A percentile compares a stretch with the other conserved stretches of the same genome.
Evolutionary conservation across 2,113 vertebrate species (phyloP).

Genomic region (Natator depressus): DNA sequence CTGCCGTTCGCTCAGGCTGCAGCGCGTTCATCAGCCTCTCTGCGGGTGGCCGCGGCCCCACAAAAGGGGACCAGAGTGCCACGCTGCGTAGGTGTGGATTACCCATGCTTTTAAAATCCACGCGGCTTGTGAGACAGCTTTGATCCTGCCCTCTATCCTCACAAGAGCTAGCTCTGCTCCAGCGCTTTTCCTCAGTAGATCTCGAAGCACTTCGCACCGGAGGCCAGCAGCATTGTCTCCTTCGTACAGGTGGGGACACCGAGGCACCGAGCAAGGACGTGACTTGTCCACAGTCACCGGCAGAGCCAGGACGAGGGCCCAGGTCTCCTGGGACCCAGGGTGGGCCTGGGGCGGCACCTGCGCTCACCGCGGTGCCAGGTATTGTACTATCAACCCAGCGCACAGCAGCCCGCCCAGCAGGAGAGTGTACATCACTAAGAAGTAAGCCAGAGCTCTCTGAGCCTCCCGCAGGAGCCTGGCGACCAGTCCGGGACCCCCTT

Average conservation of each 20-base stretch:
- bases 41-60: too few relatives aligned
- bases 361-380: not conserved
- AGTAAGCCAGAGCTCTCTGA: not conserved
- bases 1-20: not conserved
- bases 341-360: not conserved
- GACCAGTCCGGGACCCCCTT: not conserved
- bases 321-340: not conserved
- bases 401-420: slow-evolving; percentile 9
- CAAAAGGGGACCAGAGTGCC: too few relatives aligned
- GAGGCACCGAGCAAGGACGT: not conserved
- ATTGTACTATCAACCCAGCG: not conserved
- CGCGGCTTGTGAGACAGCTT: too few relatives aligned
- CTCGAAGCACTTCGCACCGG: too few relatives aligned
- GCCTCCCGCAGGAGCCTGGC: not conserved
- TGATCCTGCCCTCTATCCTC: too few relatives aligned
- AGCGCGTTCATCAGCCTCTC: not conserved
- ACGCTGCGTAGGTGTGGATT: not conserved
- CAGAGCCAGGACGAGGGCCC: not conserved
- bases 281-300: not conserved
- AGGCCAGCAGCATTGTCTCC: too few relatives aligned
- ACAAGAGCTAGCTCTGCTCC: not conserved
- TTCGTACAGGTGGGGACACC: not conserved
- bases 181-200: too few relatives aligned
- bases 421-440: slow-evolving; percentile 25
- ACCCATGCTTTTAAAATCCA: not conserved